phyloP scores from a whole-genome alignment of 2,888 invertebrate genomes.

The Acanthosepion pharaonis region DNA sequence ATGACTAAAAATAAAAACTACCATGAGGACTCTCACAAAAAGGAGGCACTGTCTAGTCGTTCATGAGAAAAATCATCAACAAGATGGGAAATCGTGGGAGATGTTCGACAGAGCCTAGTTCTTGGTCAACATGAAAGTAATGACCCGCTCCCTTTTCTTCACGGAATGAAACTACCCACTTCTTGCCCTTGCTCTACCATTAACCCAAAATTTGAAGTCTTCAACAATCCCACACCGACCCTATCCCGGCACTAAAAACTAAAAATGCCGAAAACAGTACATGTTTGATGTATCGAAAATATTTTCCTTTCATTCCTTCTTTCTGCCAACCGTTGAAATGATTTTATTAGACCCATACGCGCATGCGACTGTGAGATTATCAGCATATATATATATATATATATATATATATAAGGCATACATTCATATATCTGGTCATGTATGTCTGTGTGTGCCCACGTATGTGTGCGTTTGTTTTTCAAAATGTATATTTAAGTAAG shows the following conservation, averaged over 20 bases:
- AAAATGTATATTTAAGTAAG: too few relatives aligned
- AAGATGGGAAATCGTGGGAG: not conserved
- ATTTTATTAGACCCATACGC: not conserved
- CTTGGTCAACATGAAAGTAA: not conserved
- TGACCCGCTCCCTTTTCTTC: not conserved
- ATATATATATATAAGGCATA: not conserved
- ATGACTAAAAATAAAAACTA: not conserved
- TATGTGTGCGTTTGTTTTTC: too few relatives aligned
- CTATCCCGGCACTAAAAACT: not conserved
- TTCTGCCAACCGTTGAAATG: not conserved
- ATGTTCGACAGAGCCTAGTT: not conserved
- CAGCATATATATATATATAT: not conserved
- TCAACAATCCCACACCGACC: not conserved
- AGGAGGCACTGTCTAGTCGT: not conserved
- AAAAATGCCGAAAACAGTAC: not conserved
- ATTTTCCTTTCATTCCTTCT: not conserved
- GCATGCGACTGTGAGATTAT: not conserved
- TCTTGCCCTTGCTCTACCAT: not conserved
- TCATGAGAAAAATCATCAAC: not conserved
- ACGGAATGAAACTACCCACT: too few relatives aligned
- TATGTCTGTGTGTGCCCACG: not conserved
- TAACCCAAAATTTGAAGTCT: not conserved
- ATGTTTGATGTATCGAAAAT: not conserved
- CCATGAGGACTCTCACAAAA: not conserved
- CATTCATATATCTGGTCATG: not conserved